A percentile compares a stretch with the other conserved stretches of the same genome.
Conservation (phyloP, 2,797 vertebrate species). For the Lates japonicus region DNA sequence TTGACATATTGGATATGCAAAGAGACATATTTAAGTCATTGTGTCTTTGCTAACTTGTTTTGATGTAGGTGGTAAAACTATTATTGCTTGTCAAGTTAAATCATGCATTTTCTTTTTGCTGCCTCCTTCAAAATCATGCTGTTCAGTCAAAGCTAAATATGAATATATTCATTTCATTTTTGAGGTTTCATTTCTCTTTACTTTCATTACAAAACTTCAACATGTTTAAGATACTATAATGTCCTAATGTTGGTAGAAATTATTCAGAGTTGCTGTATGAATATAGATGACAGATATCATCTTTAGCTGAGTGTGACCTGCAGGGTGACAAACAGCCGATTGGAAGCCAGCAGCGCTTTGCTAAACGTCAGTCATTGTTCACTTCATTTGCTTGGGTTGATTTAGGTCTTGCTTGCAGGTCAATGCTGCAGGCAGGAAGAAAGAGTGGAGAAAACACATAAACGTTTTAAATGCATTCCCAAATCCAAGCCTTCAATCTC, state of each 20-base stretch:
- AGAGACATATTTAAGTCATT: neutral
- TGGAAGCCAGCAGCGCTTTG: conserved; percentile 48
- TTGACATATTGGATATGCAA: too few relatives aligned
- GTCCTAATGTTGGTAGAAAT: conserved; percentile 14
- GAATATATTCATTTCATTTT: conserved; percentile 3
- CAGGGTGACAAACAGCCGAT: conserved; percentile 37
- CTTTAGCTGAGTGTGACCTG: conserved; percentile 37
- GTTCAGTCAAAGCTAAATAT: neutral
- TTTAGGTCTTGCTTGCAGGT: conserved; percentile 57
- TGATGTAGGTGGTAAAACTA: neutral
- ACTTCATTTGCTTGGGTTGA: conserved; percentile 57
- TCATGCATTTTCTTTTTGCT: neutral
- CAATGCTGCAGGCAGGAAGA: conserved; percentile 27
- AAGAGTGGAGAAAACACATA: conserved; percentile 39
- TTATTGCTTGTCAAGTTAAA: neutral
- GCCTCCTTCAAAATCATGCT: too few relatives aligned
- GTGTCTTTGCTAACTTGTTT: neutral
- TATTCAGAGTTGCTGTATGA: neutral
- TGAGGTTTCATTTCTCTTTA: neutral
- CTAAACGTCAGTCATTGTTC: conserved; percentile 61
- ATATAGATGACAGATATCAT: conserved; percentile 12
- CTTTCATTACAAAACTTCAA: neutral
- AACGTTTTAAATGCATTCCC: conserved; percentile 57
- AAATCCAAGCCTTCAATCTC: conserved; percentile 56
- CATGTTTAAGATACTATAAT: neutral